Base-by-base conservation (phyloP, 2,113 vertebrate species). In the Steatornis caripensis region DNA sequence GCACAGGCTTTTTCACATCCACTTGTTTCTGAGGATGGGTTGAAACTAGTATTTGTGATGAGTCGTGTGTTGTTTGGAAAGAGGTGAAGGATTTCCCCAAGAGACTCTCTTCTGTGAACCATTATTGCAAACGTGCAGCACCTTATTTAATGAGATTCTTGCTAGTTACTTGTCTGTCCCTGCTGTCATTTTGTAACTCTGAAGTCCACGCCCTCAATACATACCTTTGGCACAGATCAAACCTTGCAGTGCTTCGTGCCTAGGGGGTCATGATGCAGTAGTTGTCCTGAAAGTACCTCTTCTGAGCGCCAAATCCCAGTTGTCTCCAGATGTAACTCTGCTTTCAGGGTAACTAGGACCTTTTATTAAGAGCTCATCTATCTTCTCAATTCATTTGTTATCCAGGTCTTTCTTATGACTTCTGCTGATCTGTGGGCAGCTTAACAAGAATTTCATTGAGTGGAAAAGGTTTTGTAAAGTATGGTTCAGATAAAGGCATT, bases 381-480 rank as follows among this genome's bases (percentile, higher is more conserved):
- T 90, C 51, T 88, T 76, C 43, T 90, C 84, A 92, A 54, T 69
- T 78, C 11, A 11, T 85, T 86, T 75, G 49, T 70, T 74, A 82
- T 72, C 51, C 81, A 62, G 64, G 21, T 82, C 64, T 90, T 72
- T 45, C 53, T 77, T 94, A 66, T 41, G 90, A 5, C 83, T 93
- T 77, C 58, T 92, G 51, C 60, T 91, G 71, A 84, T 89, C 53
- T 49, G n/a, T 89, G 79, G 66, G n/a, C 76, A 79, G 36, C 32
- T 57, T 81, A 81, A 76, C 80, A 92, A 49, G 54, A 74, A 57
- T 92, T 92, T 78, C 26, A 51, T 41, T 80, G 29, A 80, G 24
- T 89, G 74, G 85, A 81, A 46, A 90, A 64, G 30, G 79, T 87
- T 85, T 77, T 79, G 39, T 93, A 49, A 96, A 95, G 75, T 54